These are phyloP conservation scores for Nomada ruficornis DNA, from an alignment of 2,888 invertebrate genomes.

Conservation along the genomic window DNA sequence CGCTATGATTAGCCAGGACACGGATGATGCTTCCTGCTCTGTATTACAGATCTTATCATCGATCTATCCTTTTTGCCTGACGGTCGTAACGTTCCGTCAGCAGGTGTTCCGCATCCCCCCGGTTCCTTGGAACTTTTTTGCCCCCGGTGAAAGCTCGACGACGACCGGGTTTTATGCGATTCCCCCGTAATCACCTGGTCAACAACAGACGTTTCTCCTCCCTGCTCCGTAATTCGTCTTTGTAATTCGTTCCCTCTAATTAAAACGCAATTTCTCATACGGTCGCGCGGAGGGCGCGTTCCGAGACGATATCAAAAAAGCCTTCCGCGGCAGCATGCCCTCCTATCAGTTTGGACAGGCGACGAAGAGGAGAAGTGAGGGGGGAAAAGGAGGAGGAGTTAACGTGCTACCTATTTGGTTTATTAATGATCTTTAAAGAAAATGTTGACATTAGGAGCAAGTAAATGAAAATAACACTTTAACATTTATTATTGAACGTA, in stretches of 20 bases:
- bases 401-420: too few species aligned
- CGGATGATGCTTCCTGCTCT: conserved; percentile 28
- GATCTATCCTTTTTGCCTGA: conserved; percentile 33
- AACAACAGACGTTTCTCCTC: conserved; percentile 9
- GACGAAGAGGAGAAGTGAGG: not conserved
- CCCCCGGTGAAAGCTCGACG: conserved; percentile 52
- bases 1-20: conserved; percentile 53
- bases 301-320: not conserved
- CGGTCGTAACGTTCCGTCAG: conserved; percentile 34
- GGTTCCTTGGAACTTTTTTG: conserved; percentile 22
- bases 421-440: too few species aligned
- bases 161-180: conserved; percentile 39
- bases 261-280: conserved; percentile 44
- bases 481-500: too few species aligned
- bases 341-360: not conserved
- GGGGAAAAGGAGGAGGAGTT: not conserved
- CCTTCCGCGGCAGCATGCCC: not conserved
- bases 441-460: too few species aligned
- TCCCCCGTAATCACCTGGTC: conserved; percentile 48
- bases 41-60: conserved; percentile 45
- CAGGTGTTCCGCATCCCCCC: conserved; percentile 40
- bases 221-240: not conserved
- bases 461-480: too few species aligned
- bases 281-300: not conserved
- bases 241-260: conserved; percentile 37